Conservation (phyloP, 2,797 vertebrate genomes). For the Rachycentron canadum region DNA sequence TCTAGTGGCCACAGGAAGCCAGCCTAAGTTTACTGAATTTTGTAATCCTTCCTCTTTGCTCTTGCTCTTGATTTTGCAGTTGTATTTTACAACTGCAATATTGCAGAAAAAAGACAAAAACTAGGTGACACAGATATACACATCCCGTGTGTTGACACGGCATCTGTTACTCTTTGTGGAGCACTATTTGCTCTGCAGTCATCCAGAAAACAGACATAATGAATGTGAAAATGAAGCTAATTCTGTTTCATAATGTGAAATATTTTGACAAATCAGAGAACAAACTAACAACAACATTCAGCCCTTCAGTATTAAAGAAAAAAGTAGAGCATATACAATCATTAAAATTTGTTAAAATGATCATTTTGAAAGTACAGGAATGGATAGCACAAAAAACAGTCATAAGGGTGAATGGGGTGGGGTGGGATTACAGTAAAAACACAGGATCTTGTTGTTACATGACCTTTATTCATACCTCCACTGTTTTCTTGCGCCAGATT, state of each 20-base stretch:
- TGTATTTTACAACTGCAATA: neutral
- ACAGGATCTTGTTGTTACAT: slow-evolving; percentile 47
- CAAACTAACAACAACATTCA: neutral
- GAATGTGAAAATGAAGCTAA: neutral
- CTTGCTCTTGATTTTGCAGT: neutral
- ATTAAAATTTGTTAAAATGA: slow-evolving; percentile 6
- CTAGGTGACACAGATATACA: neutral
- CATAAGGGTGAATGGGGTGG: neutral
- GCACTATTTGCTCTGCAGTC: neutral
- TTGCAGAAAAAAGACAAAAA: too few relatives aligned
- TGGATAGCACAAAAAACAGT: neutral
- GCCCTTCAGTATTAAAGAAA: too few relatives aligned
- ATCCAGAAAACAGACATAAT: neutral
- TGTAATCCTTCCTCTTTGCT: neutral
- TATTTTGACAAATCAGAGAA: neutral
- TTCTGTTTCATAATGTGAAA: neutral
- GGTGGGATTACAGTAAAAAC: slow-evolving; percentile 26
- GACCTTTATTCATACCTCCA: slow-evolving; percentile 8
- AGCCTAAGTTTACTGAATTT: neutral
- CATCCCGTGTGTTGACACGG: neutral
- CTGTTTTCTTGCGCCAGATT: slow-evolving; percentile 21
- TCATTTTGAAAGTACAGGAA: neutral
- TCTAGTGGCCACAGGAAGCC: slow-evolving; percentile 38
- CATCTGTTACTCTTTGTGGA: neutral
- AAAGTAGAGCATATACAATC: neutral